phyloP scores from a whole-genome alignment of 2,797 vertebrate species.

The Phaenicophaeus curvirostris region DNA sequence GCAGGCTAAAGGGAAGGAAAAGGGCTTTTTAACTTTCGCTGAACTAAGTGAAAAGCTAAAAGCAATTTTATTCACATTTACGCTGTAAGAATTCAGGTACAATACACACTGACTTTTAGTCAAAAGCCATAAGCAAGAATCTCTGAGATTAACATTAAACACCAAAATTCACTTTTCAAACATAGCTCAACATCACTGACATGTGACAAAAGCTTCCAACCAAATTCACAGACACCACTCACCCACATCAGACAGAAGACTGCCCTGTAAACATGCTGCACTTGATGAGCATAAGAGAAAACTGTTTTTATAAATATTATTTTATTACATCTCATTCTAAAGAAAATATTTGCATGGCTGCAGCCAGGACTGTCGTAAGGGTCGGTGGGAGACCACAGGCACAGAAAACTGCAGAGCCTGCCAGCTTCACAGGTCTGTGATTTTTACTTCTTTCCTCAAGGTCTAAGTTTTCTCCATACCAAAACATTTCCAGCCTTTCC shows the following conservation, averaged over 20 bases:
- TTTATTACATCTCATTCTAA: slow-evolving; percentile 22
- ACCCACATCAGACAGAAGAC: not conserved
- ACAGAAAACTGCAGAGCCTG: not conserved
- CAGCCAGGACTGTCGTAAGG: slow-evolving; percentile 11
- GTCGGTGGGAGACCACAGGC: slow-evolving; percentile 29
- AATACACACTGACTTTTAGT: not conserved
- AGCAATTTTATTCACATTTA: not conserved
- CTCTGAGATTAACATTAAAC: not conserved
- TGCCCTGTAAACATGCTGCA: not conserved
- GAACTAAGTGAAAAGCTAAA: not conserved
- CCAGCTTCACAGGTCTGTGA: not conserved
- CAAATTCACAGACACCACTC: not conserved
- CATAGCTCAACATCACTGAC: not conserved
- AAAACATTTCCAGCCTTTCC: not conserved
- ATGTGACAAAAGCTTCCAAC: not conserved
- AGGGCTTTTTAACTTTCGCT: not conserved
- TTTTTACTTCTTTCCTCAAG: not conserved
- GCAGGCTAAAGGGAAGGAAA: not conserved
- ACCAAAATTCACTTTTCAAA: not conserved
- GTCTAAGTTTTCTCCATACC: not conserved
- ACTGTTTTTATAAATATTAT: slow-evolving; percentile 23
- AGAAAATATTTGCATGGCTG: slow-evolving; percentile 31
- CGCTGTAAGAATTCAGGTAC: not conserved
- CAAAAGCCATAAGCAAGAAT: not conserved
- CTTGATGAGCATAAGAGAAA: not conserved